Base-by-base conservation (phyloP, 1,140 invertebrate species). In the Drosophila nigromelanica region DNA sequence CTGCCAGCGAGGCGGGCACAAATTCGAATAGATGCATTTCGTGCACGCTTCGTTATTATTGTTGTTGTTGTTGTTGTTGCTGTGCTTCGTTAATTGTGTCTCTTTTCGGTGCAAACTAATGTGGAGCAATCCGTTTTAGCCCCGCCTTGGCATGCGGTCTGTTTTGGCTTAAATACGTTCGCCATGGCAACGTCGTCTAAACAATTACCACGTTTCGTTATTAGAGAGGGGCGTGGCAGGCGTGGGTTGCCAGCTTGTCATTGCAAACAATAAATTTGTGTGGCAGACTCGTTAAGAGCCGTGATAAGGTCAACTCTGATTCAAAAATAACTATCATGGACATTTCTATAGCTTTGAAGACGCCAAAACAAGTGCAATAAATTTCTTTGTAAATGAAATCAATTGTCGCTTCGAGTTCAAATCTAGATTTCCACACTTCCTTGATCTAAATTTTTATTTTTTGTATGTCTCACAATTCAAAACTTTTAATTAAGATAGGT, bases 21-120 rank as follows among this genome's bases (percentile, higher is more conserved):
- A 90, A 90, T n/a, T 91, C 89, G 66, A 90, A 89, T 24, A 91
- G 73, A 79, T 86, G 81, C 89, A 90, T 90, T 56, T 21, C 6
- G 0, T 6, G 48, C 33, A 14, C 18, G 35, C 6, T 39, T 51
- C 4, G 5, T 11, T 52, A 37, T 33, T n/a, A 5, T 37, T 30
- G 30, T 33, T 56, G 14, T 39, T 43, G 56, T 5, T 52, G 39
- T 67, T 47, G 39, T 50, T 52, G 45, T 45, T 71, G 47, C 55
- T 51, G n/a, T 40, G 40, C 1, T 58, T 30, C 1, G 3, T 58
- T 18, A 30, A 56, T 15, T 56, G 40, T 45, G n/a, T 51, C 27
- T 35, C 30, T 15, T 7, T 14, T 10, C 15, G 5, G 21, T 21
- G 47, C 74, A 68, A 83, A 89, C 77, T 39, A 73, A 83, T 72